Conservation (phyloP, 2,113 vertebrate genomes). For the Polypterus bichir region DNA sequence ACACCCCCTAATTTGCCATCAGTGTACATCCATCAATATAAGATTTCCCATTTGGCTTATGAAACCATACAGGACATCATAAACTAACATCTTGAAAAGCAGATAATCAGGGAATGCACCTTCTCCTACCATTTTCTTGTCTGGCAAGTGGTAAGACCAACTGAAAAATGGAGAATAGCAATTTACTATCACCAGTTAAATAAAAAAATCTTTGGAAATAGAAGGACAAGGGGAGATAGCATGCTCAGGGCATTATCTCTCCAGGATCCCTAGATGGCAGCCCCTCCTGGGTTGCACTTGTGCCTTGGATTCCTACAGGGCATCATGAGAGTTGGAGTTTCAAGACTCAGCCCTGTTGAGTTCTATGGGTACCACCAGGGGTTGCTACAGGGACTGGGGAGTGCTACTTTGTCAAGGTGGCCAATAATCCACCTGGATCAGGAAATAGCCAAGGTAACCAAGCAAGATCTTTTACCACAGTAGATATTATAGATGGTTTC, state of each 20-base stretch:
- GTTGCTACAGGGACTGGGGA: too few species aligned
- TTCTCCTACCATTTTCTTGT: not conserved
- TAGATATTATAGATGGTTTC: slow-evolving; percentile 7
- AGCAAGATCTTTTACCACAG: slow-evolving; percentile 3
- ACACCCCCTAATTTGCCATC: not conserved
- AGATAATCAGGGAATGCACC: not conserved
- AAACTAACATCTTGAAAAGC: not conserved
- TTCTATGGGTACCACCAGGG: too few species aligned
- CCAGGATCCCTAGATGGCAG: too few species aligned
- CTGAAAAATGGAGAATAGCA: slow-evolving; percentile 9
- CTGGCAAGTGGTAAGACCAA: slow-evolving; percentile 10
- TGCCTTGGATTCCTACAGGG: too few species aligned
- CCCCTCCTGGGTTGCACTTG: too few species aligned
- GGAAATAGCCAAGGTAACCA: slow-evolving; percentile 1
- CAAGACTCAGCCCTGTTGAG: too few species aligned
- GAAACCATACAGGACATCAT: not conserved
- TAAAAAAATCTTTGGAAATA: slow-evolving; percentile 1
- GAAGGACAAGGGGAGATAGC: too few species aligned
- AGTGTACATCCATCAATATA: not conserved
- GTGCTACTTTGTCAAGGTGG: slow-evolving; percentile 6
- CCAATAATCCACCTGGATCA: slow-evolving; percentile 17
- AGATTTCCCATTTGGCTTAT: not conserved
- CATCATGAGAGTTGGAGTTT: too few species aligned
- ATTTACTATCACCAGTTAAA: slow-evolving; percentile 17
- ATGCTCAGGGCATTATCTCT: too few species aligned